Evolutionary conservation across 2,888 invertebrate genomes (phyloP).

Genomic region (Caenorhabditis zanzibari): DNA sequence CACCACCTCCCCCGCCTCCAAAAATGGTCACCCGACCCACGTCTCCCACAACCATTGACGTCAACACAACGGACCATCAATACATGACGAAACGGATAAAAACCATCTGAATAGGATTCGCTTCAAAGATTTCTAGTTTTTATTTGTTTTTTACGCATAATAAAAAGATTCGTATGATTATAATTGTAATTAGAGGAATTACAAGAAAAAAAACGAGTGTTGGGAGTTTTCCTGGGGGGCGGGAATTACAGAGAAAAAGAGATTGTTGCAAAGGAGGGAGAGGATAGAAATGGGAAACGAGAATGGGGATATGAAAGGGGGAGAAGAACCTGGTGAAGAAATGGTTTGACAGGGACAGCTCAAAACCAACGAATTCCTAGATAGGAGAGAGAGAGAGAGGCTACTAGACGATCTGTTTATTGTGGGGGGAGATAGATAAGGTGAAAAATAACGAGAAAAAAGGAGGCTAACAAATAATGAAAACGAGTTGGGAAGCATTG

Average conservation of each 20-base stretch:
- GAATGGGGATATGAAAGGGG: constrained; percentile 47
- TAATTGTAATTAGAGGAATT: constrained; percentile 38
- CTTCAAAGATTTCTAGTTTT: constrained; percentile 37
- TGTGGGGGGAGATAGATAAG: not conserved
- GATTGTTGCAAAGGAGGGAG: too few species aligned
- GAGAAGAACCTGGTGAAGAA: constrained; percentile 54
- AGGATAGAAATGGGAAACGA: not conserved
- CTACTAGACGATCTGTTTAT: constrained; percentile 39
- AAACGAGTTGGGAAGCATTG: constrained; percentile 45
- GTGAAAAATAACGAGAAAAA: not conserved
- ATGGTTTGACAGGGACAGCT: too few species aligned
- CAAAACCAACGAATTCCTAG: constrained; percentile 45
- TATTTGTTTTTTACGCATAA: constrained; percentile 41
- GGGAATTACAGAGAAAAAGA: too few species aligned
- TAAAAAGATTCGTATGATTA: not conserved
- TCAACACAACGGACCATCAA: constrained; percentile 61
- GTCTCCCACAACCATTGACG: constrained; percentile 38
- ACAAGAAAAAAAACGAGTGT: constrained; percentile 40
- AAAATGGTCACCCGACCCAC: constrained; percentile 42
- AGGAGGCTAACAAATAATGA: constrained; percentile 46
- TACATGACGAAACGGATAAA: constrained; percentile 64
- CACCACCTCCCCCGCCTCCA: constrained; percentile 46
- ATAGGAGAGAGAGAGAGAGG: constrained; percentile 25
- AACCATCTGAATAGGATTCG: constrained; percentile 1
- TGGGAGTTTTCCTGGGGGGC: not conserved